Conservation (phyloP, 2,113 vertebrate genomes). For the Loxodonta africana region DNA sequence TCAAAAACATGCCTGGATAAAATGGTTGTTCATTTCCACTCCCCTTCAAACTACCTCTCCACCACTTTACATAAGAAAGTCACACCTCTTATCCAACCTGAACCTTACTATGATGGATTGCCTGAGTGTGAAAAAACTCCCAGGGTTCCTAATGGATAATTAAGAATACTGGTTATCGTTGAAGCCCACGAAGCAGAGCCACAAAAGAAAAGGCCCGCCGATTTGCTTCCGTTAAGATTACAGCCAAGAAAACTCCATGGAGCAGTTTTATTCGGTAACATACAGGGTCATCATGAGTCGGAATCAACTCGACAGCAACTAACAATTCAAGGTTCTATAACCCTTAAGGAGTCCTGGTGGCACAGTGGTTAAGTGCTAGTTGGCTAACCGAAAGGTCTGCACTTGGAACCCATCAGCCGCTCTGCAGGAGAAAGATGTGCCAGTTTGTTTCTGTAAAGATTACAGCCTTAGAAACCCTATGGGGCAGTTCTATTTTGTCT, state of each 20-base stretch:
- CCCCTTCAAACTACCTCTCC: background rate
- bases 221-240: background rate
- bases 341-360: too few relatives aligned
- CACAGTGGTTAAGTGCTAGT: background rate
- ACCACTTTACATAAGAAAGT: background rate
- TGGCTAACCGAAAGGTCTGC: background rate
- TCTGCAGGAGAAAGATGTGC: background rate
- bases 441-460: too few relatives aligned
- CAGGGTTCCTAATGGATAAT: background rate
- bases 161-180: background rate
- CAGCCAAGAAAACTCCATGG: background rate
- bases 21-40: background rate
- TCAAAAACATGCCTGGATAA: background rate
- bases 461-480: too few relatives aligned
- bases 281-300: background rate
- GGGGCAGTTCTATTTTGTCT: background rate
- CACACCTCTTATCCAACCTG: background rate
- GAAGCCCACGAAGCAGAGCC: too few relatives aligned
- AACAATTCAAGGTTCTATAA: background rate
- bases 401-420: background rate
- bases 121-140: background rate
- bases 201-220: background rate
- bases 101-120: background rate
- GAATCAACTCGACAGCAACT: background rate
- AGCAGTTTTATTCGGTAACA: background rate